These are phyloP conservation scores for Lepilemur ruficaudatus DNA, from an alignment of 2,797 vertebrate genomes.

Conservation along the genomic window DNA sequence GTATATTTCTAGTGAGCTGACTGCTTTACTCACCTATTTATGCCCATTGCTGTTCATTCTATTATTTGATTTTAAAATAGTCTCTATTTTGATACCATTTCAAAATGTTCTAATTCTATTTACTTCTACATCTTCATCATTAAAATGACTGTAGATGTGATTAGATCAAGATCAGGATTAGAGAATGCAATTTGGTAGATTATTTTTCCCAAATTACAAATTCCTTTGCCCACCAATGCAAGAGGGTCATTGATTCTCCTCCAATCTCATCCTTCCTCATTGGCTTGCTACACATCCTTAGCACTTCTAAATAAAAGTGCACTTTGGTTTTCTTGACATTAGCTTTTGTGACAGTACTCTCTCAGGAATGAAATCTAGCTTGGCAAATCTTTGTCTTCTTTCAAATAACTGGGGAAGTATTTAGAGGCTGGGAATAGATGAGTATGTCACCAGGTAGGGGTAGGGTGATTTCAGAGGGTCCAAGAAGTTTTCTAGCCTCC, in stretches of 20 bases:
- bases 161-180: background rate
- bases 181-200: background rate
- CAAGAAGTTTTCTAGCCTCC: background rate
- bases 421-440: background rate
- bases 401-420: background rate
- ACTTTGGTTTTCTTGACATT: background rate
- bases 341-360: background rate
- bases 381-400: background rate
- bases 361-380: background rate
- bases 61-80: background rate
- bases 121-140: background rate
- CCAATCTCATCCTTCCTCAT: background rate
- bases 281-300: background rate
- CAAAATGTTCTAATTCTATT: background rate
- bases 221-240: background rate
- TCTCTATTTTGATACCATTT: slow-evolving; percentile 16
- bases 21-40: background rate
- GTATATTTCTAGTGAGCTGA: background rate
- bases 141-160: background rate
- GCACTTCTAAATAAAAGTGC: background rate
- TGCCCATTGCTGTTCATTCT: background rate
- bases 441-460: background rate
- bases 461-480: background rate
- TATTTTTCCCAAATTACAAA: background rate
- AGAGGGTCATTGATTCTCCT: background rate